Evolutionary conservation across 2,113 vertebrate species (phyloP), one percentile per base, ranked within the genome.

Genomic region (Malurus cyaneus): DNA sequence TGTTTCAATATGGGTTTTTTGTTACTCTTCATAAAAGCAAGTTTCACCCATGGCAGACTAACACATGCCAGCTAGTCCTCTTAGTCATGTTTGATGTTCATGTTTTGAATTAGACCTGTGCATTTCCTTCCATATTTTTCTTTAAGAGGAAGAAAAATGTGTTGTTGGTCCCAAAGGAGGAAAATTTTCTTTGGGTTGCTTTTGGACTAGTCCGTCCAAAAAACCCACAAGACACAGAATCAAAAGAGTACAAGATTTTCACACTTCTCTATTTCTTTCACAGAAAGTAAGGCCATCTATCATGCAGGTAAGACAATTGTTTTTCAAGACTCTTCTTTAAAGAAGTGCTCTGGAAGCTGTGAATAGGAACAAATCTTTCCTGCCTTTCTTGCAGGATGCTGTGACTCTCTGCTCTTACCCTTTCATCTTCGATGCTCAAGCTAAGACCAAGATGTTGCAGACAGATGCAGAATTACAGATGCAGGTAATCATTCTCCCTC

Each of bases 391-490:
- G 44, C 97, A 99, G 99, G 98, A 98, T 73, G 92, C 99, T 78
- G 98, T 99, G 90, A 99, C 98, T 19, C 98, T 99, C 86, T 99
- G 99, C 98, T 99, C 99, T 97, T 99, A 99, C 59, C 99, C 99
- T 67, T 99, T 99, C 97, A 98, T 99, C 95, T 98, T 99, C 10
- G 99, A 99, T 93, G 99, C 99, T 88, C 98, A 98, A 98, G 99
- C 99, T 92, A 99, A 99, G 98, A 99, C 99, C 79, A 99, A 99
- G 95, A 99, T 99, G 99, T 97, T 99, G 88, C 99, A 99, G 97
- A 99, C 99, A 1, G 99, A 99, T 36, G 99, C 99, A 47, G 99
- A 99, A 80, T 98, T 99, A 83, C 99, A 99, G 96, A 99, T 99
- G 99, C 99, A 99, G 99, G 99, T 99, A 98, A 50, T 62, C 6